Evolutionary conservation across 2,797 vertebrate species (phyloP).

Genomic region (Pteropus rufus): DNA sequence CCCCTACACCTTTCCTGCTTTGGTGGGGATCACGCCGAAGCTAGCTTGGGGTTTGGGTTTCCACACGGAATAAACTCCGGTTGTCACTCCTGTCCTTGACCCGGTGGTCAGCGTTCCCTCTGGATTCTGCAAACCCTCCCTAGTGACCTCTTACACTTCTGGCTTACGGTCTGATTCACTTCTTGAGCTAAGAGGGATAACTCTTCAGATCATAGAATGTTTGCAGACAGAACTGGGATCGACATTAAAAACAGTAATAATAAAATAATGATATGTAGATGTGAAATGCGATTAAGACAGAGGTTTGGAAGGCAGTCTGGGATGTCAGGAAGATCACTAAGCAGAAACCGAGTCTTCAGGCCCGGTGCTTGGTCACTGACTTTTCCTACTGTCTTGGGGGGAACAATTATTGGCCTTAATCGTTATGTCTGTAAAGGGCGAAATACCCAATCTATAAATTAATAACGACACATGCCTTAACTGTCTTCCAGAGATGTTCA

Average conservation of each 20-base stretch:
- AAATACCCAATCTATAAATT: background rate
- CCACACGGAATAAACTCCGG: background rate
- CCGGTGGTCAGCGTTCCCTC: background rate
- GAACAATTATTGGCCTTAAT: background rate
- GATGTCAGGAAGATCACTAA: accelerated
- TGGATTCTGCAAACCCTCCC: background rate
- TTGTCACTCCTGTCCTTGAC: background rate
- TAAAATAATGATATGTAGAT: background rate
- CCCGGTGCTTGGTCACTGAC: background rate
- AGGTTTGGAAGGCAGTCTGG: background rate
- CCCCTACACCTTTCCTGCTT: background rate
- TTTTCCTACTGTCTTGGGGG: background rate
- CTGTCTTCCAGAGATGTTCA: background rate
- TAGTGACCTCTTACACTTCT: background rate
- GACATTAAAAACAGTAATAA: background rate
- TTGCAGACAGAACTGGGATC: background rate
- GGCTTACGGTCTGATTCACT: background rate
- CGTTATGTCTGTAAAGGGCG: background rate
- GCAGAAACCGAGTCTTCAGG: background rate
- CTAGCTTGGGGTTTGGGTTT: background rate
- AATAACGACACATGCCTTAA: background rate
- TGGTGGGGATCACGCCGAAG: background rate
- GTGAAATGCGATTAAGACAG: background rate
- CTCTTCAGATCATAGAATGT: background rate
- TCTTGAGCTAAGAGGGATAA: background rate